Base-by-base conservation (phyloP, 2,113 vertebrate genomes). In the Malurus melanocephalus region DNA sequence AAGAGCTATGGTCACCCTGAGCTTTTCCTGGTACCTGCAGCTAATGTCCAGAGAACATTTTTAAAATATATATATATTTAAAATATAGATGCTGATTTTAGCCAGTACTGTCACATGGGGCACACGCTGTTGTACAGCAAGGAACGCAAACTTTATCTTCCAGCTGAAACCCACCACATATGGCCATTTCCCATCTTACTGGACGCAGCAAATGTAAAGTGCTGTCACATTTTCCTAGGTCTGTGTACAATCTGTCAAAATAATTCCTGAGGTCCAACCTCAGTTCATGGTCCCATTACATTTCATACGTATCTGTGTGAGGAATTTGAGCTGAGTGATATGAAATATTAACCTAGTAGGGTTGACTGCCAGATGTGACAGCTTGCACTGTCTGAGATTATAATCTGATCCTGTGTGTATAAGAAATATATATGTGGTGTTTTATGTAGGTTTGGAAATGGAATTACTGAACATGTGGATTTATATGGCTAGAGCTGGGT, bases 221-320 rank as follows among this genome's bases (percentile, higher is more conserved):
- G 85, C 67, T 92, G 72, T 91, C 78, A 76, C 66, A 3, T 92
- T 94, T 95, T 93, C 79, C 62, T 59, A 24, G 65, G 56, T 79
- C 79, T 88, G 72, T 69, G 86, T 90, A 65, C 79, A 94, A 62
- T 94, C 93, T 95, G 90, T 88, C 83, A 93, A 74, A 95, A 68
- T 90, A 81, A 93, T 95, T 95, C 80, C 55, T 45, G 69, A 85
- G 42, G 73, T 86, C 91, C 92, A 60, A 53, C 62, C 51, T 83
- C 55, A 48, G 80, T 84, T 94, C 55, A 20, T 18, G 74, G 87
- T 87, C 80, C 78, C 71, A 16, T 90, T 89, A 85, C 2, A 6
- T 88, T 90, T 91, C 80, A 20, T 80, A 46, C 0, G 2, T 93
- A 69, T 77, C 83, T 87, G 51, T 67, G 45, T 74, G 81, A 85